These are phyloP conservation scores for Microctenopoma lineatum DNA, from an alignment of 2,797 vertebrate genomes.

Conservation along the genomic window DNA sequence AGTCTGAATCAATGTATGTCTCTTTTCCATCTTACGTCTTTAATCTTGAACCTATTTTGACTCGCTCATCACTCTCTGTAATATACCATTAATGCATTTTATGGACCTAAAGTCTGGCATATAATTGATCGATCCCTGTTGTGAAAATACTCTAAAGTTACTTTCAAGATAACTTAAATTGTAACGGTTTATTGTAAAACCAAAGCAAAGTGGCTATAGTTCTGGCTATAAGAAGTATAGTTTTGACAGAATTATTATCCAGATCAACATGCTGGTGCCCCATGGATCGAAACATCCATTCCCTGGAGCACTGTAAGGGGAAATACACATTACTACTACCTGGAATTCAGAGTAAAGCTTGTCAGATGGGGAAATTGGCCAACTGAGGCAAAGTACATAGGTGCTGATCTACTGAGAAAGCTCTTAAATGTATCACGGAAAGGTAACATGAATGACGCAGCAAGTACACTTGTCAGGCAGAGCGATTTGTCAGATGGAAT, in stretches of 20 bases:
- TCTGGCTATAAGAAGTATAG: too few species aligned
- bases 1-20: too few species aligned
- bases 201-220: not conserved
- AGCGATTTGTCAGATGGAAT: constrained; percentile 17
- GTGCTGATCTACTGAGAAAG: constrained; percentile 46
- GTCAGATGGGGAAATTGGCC: constrained; percentile 62
- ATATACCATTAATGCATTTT: too few species aligned
- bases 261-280: constrained; percentile 14
- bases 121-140: too few species aligned
- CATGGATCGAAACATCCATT: constrained; percentile 38
- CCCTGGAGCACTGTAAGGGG: constrained; percentile 44
- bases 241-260: not conserved
- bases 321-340: constrained; percentile 52
- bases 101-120: too few species aligned
- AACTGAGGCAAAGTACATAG: constrained; percentile 27
- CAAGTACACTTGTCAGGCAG: not conserved
- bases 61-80: too few species aligned
- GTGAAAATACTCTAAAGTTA: not conserved
- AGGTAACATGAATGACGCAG: not conserved
- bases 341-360: constrained; percentile 45
- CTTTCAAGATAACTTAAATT: not conserved
- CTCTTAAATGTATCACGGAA: not conserved
- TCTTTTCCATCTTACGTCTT: too few species aligned
- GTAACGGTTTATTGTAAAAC: not conserved
- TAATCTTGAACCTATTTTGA: too few species aligned